A percentile compares a stretch with the other conserved stretches of the same genome.
Conservation (phyloP, 2,797 vertebrate species). For the Thalassophryne amazonica region DNA sequence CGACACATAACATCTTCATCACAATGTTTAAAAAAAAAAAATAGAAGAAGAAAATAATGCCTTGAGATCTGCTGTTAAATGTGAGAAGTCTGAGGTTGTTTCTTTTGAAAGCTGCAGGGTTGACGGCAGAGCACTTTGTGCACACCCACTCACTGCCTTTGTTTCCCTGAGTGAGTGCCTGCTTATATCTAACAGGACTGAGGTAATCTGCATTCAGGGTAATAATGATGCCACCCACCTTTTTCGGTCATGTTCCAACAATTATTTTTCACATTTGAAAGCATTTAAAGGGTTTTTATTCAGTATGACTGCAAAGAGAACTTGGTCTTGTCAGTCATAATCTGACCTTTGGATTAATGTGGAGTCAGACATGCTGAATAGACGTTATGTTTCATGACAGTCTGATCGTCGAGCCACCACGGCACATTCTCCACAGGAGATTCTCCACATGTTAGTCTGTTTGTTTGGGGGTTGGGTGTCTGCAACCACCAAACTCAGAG, state of each 20-base stretch:
- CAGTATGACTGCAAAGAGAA: neutral
- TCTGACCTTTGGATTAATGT: conserved; percentile 5
- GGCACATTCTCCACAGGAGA: no score
- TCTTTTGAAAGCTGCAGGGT: conserved; percentile 9
- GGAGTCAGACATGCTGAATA: no score
- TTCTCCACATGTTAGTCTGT: no score
- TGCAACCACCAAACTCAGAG: no score
- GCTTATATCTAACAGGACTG: neutral
- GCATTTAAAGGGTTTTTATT: neutral
- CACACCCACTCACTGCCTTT: conserved; percentile 25
- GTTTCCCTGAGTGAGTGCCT: conserved; percentile 30
- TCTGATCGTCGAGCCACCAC: no score
- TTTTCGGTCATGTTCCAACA: conserved; percentile 4
- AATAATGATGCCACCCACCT: conserved; percentile 23
- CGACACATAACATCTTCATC: no score
- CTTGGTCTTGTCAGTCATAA: neutral
- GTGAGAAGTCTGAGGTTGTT: neutral
- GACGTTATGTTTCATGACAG: no score
- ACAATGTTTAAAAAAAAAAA: no score
- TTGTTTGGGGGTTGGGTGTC: no score
- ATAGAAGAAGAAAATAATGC: no score
- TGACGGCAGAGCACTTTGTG: conserved; percentile 1
- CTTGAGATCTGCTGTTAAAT: conserved; percentile 2
- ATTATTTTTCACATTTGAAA: conserved; percentile 24
- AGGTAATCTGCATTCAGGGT: conserved; percentile 8